Percentiles rank a stretch among this genome's conserved stretches.
These are phyloP conservation scores for Pegea sp. DNA, from an alignment of 23 tunicate species.

Conservation along the genomic window DNA sequence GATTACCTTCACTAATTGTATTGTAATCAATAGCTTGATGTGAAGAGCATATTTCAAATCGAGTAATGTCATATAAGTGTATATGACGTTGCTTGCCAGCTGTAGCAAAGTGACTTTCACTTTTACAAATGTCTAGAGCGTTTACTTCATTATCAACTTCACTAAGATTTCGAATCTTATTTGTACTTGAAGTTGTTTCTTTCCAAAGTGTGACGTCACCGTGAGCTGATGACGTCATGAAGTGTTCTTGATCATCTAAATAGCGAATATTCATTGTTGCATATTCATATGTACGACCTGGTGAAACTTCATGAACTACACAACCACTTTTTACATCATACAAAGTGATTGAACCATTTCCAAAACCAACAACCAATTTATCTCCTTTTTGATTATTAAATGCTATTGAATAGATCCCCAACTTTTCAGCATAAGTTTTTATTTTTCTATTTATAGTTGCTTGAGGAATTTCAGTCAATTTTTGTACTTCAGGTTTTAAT, in stretches of 20 bases:
- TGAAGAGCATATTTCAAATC: slow-evolving; percentile 9
- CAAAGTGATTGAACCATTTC: slow-evolving; percentile 39
- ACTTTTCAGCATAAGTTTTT: not conserved
- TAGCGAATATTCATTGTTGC: slow-evolving; percentile 33
- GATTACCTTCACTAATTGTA: slow-evolving; percentile 30
- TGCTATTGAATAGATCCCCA: not conserved
- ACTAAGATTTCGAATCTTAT: slow-evolving; percentile 3
- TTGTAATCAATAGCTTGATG: slow-evolving; percentile 32
- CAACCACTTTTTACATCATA: slow-evolving; percentile 1
- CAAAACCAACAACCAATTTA: slow-evolving; percentile 61
- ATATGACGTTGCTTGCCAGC: slow-evolving; percentile 63
- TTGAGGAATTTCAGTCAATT: not conserved
- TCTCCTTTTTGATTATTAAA: slow-evolving; percentile 16
- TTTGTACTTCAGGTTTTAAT: too few relatives aligned
- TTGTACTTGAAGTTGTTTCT: slow-evolving; percentile 1
- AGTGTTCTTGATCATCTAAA: slow-evolving; percentile 2
- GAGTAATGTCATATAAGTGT: slow-evolving; percentile 31
- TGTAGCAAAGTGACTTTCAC: slow-evolving; percentile 44
- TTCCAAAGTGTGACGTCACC: slow-evolving; percentile 22
- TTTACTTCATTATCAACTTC: slow-evolving; percentile 57
- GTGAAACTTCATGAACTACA: slow-evolving; percentile 4
- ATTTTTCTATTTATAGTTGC: not conserved
- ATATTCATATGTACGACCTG: slow-evolving; percentile 25
- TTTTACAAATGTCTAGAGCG: slow-evolving; percentile 34
- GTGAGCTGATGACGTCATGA: slow-evolving; percentile 26